A percentile compares a stretch with the other conserved stretches of the same genome.
Evolutionary conservation across 2,797 vertebrate species (phyloP).

Genomic region (Crenuchus spilurus): DNA sequence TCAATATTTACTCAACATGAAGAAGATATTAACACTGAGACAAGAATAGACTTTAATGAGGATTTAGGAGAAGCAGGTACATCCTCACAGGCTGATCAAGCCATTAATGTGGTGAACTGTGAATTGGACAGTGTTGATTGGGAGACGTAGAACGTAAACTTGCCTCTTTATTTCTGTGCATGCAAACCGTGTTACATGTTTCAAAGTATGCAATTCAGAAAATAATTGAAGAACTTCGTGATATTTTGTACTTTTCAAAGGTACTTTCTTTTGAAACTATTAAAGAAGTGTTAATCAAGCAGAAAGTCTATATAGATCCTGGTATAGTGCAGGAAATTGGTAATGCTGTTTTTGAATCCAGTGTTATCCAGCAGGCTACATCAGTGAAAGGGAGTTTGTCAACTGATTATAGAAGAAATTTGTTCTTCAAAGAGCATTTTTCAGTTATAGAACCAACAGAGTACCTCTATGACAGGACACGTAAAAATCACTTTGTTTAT

Average conservation of each 20-base stretch:
- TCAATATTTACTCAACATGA: no score
- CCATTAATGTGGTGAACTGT: no score
- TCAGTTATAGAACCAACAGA: constrained; percentile 26
- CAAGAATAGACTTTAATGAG: neutral
- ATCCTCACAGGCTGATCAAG: constrained; percentile 7
- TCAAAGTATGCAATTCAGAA: constrained; percentile 12
- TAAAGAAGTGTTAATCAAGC: constrained; percentile 1
- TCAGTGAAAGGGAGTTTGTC: constrained; percentile 17
- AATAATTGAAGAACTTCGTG: constrained; percentile 23
- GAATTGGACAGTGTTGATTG: no score
- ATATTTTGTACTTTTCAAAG: constrained; percentile 1
- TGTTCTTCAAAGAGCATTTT: constrained; percentile 15
- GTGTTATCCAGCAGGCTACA: no score
- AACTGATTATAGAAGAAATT: constrained; percentile 25
- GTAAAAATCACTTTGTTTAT: constrained; percentile 21
- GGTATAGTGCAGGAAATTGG: neutral
- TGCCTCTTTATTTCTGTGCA: constrained; percentile 28
- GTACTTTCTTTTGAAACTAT: neutral
- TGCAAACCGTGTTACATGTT: constrained; percentile 22
- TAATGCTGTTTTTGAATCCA: neutral
- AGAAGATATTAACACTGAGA: no score
- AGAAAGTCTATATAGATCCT: constrained; percentile 14
- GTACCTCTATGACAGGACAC: neutral
- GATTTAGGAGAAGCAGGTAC: constrained; percentile 1
- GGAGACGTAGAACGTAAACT: constrained; percentile 10